These are phyloP conservation scores for Eueremaeus valkanovi DNA, from an alignment of 2,888 invertebrate genomes.

Conservation along the genomic window DNA sequence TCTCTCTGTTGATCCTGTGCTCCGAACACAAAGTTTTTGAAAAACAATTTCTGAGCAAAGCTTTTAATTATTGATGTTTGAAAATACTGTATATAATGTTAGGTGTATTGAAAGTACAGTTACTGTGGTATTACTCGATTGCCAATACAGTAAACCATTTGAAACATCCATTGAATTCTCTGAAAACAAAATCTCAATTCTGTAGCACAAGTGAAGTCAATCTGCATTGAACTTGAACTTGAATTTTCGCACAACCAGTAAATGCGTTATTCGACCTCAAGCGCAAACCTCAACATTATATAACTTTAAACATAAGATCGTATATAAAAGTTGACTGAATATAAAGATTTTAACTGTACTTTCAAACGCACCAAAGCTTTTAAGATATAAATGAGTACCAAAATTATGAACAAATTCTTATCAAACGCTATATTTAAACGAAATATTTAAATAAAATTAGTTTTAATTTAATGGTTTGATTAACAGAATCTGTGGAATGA, in stretches of 20 bases:
- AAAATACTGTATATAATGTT: neutral
- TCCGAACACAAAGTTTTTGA: neutral
- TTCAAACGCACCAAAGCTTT: neutral
- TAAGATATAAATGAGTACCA: no score
- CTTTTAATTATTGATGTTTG: neutral
- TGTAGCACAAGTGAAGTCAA: no score
- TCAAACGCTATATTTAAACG: neutral
- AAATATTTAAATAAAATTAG: neutral
- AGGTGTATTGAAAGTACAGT: no score
- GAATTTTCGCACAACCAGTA: neutral
- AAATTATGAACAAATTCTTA: no score
- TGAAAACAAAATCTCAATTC: no score
- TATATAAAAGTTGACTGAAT: neutral
- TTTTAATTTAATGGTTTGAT: no score
- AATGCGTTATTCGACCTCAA: constrained; percentile 11
- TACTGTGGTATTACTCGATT: no score
- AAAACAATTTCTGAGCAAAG: neutral
- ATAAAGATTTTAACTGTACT: neutral
- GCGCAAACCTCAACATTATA: neutral
- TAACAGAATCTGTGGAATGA: neutral
- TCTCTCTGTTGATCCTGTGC: neutral
- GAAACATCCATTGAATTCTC: no score
- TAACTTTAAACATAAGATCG: neutral
- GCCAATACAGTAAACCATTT: no score
- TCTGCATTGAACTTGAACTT: neutral